Evolutionary conservation across 2,797 vertebrate genomes (phyloP).

Genomic region (Lateolabrax maculatus): DNA sequence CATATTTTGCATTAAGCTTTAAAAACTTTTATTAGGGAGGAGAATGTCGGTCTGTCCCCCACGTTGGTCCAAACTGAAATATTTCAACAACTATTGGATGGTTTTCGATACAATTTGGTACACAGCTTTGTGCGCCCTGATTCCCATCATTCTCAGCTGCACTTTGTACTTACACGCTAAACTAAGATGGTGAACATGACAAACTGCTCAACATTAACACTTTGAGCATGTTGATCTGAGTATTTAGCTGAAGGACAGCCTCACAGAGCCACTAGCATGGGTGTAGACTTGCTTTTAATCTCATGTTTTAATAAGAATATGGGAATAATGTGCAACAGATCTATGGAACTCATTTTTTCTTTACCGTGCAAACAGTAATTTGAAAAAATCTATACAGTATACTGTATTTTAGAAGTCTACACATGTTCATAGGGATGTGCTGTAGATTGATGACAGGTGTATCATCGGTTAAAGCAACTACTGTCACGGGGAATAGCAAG

Average conservation of each 20-base stretch:
- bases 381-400: background rate
- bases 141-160: background rate
- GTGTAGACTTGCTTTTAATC: background rate
- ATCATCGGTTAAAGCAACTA: background rate
- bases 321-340: background rate
- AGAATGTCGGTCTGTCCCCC: background rate
- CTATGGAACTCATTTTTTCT: background rate
- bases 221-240: too few species aligned
- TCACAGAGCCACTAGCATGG: too few species aligned
- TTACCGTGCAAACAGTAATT: background rate
- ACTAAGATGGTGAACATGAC: background rate
- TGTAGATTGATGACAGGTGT: constrained; percentile 1
- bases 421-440: background rate
- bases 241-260: too few species aligned
- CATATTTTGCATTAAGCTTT: background rate
- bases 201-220: too few species aligned
- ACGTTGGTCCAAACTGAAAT: background rate
- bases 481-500: too few species aligned
- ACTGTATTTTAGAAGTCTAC: background rate
- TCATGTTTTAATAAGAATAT: background rate
- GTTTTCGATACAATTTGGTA: background rate
- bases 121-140: too few species aligned
- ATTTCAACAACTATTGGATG: background rate
- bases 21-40: background rate
- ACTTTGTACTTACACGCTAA: background rate